Conservation (phyloP, 2,113 vertebrate genomes). For the Serilophus lunatus region DNA sequence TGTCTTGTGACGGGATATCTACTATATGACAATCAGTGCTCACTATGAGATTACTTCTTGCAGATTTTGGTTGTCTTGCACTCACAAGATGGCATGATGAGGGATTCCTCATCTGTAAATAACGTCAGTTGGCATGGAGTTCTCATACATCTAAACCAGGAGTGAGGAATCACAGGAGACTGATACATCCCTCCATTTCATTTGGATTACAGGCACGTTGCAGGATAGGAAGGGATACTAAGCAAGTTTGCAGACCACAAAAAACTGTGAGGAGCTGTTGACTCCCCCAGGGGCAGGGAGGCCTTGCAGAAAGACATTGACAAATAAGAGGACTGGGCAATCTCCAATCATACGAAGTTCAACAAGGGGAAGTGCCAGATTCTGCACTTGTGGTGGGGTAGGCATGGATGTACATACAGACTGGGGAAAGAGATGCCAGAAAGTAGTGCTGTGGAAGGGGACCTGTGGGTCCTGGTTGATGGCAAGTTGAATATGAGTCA, state of each 20-base stretch:
- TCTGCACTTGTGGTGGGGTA: neutral
- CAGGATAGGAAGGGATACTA: neutral
- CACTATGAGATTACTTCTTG: neutral
- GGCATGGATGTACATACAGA: too few relatives aligned
- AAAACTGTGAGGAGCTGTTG: neutral
- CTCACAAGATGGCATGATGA: neutral
- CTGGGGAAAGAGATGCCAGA: neutral
- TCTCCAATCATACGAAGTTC: neutral
- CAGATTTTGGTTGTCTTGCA: neutral
- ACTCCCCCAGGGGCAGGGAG: neutral
- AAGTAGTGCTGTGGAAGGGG: neutral
- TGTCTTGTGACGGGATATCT: neutral
- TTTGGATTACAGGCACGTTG: neutral
- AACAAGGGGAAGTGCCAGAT: neutral
- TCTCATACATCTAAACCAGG: neutral
- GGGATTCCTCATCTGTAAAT: rapidly evolving
- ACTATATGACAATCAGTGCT: neutral
- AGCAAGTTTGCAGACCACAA: neutral
- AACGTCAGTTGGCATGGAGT: neutral
- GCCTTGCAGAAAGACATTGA: neutral
- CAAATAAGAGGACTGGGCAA: neutral
- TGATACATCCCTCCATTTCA: neutral
- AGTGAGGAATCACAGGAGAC: neutral
- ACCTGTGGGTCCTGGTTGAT: neutral
- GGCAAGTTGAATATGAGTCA: neutral